Conservation (phyloP, 2,113 vertebrate genomes). For the Tragelaphus imberbis region DNA sequence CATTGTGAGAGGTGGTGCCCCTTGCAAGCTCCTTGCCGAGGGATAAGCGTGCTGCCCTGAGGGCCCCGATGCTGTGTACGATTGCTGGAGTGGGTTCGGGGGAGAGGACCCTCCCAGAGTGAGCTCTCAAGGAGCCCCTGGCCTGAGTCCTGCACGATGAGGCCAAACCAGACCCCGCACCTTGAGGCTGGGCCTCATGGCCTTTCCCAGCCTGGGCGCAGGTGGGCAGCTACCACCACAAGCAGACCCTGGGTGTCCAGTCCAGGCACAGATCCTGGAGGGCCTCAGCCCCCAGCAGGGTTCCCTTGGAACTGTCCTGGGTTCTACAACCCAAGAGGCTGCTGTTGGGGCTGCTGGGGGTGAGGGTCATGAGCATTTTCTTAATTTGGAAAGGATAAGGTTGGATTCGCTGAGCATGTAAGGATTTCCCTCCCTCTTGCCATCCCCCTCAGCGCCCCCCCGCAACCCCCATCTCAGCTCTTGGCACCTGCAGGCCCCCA, state of each 20-base stretch:
- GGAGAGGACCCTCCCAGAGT: too few relatives aligned
- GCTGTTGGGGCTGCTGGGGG: neutral
- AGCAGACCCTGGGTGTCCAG: neutral
- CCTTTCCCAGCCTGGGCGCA: neutral
- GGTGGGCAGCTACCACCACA: fast-evolving
- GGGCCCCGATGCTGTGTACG: fast-evolving
- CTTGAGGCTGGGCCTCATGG: neutral
- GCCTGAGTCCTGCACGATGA: neutral
- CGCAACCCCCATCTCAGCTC: neutral
- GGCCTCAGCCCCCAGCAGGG: neutral
- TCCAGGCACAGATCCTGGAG: fast-evolving
- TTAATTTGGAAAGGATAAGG: neutral
- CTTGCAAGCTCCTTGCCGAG: fast-evolving
- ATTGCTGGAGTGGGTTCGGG: fast-evolving
- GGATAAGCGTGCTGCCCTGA: fast-evolving
- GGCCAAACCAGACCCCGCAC: neutral
- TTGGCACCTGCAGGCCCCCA: neutral
- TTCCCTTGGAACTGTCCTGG: neutral
- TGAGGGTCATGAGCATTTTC: fast-evolving
- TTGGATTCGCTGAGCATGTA: neutral
- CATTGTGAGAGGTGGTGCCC: neutral
- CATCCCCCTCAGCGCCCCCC: neutral
- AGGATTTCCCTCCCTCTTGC: neutral
- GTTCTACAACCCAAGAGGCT: neutral
- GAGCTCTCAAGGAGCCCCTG: neutral